Evolutionary conservation across 2,888 invertebrate species (phyloP), one percentile per base, ranked within the genome.

Genomic region (Allacma fusca): DNA sequence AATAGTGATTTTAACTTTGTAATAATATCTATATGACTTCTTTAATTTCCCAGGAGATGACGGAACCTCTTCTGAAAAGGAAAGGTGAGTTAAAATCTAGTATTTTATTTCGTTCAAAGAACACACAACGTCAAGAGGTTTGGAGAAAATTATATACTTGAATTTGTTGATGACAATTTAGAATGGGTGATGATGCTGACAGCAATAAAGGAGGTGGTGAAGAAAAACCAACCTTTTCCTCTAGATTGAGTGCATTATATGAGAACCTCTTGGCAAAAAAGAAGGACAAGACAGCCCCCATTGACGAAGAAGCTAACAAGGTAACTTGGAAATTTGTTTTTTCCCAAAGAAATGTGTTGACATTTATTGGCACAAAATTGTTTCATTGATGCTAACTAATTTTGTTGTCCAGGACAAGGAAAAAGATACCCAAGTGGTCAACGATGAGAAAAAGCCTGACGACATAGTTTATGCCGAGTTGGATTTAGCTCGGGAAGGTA

Each of bases 41-140:
- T 80, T 78, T 70, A 40, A 77, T 79, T 79, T 24, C 4, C 34
- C 75, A 84, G 84, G 82, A 73, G 82, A 84, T 75, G 84, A 84
- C 74, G 84, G 84, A 68, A 84, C 84, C 65, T 80, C 84, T 19
- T 84, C 84, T n/a, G 84, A 84, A 75, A 84, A 84, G 72, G 84
- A 84, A 80, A 78, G 84, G 84, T 83, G 80, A 70, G 70, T 65
- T 23, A 7, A 28, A 9, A 24, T 1, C 26, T 71, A 24, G 9
- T 23, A 23, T n/a, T 9, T 68, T 29, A 59, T 59, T 59, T 59
- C n/a, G 59, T 7, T 59, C 59, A n/a, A n/a, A n/a, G n/a, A n/a
- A n/a, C n/a, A n/a, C n/a, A 59, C 59, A 23, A 23, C 19, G 19
- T 59, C 23, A n/a, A n/a, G n/a, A n/a, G n/a, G n/a, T n/a, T n/a